Base-by-base conservation (phyloP, 2,113 vertebrate genomes). In the Coryphaenoides rupestris region DNA sequence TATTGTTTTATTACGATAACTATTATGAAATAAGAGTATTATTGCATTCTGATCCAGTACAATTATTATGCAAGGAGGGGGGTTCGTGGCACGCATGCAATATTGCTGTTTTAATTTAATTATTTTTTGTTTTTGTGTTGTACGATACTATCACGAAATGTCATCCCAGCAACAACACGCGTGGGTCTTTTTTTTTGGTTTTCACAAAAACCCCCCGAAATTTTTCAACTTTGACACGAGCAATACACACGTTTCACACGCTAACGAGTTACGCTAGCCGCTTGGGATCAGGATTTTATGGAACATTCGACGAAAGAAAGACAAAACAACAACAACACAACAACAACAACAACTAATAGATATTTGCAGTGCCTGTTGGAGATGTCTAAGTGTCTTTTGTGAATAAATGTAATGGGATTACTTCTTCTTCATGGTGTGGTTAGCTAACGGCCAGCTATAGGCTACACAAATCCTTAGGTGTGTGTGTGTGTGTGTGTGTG, bases 301-400 rank as follows among this genome's bases (percentile, higher is more conserved):
- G 78, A 77, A 95, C 92, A 92, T 93, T 96, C 96, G 96, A 94
- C 93, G 94, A 95, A 96, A 95, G 94, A 93, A 89, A 89, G 91
- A 88, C 84, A 87, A 92, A 93, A 86, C 76, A 77, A 49, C 23
- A 40, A 76, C 75, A 9, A 33, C 6, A 33, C 28, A 33, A 33
- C 28, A 33, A 33, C 28, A 3, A 33, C 3, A 2, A 33, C 28
- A 33, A 33, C 28, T 9, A 33, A 33, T 10, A 83, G 72, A 85
- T 79, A 85, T 93, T 94, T 94, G 92, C 95, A 97, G 96, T 99
- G 96, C 96, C 96, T 98, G 96, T 96, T 94, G 91, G 90, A 93
- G 95, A 94, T 95, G 93, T 95, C 93, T 93, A 74, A 94, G n/a
- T n/a, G n/a, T n/a, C n/a, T n/a, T n/a, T n/a, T n/a, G n/a, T n/a